Conservation (phyloP, 2,113 vertebrate genomes). For the Centrocercus urophasianus region DNA sequence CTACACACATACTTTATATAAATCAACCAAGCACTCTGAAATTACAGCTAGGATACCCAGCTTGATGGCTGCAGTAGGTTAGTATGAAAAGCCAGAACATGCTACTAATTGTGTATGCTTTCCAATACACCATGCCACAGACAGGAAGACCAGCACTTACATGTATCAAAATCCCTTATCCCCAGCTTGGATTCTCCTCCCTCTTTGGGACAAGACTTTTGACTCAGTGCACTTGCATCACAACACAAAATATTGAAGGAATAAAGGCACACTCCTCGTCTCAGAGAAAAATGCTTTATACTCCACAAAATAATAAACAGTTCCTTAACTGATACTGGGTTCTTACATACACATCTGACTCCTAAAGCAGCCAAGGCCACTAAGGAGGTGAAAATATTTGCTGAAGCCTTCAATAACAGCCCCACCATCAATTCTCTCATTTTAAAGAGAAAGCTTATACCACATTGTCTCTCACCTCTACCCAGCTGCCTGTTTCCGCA, state of each 20-base stretch:
- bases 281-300: neutral
- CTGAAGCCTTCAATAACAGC: neutral
- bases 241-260: neutral
- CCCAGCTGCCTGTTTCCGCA: rapidly evolving
- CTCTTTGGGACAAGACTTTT: neutral
- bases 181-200: neutral
- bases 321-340: neutral
- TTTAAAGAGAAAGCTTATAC: neutral
- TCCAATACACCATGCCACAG: neutral
- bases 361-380: neutral
- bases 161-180: rapidly evolving
- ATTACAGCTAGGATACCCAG: neutral
- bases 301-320: neutral
- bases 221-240: neutral
- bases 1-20: neutral
- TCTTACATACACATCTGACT: neutral
- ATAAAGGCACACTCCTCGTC: neutral
- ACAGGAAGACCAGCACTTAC: neutral
- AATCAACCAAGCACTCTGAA: neutral
- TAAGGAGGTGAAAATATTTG: neutral
- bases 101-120: neutral
- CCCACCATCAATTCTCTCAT: rapidly evolving
- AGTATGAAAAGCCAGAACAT: neutral
- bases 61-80: neutral
- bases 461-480: neutral